These are phyloP conservation scores for Scaptomyza cyrtandrae DNA, from an alignment of 2,888 invertebrate species.

Conservation along the genomic window DNA sequence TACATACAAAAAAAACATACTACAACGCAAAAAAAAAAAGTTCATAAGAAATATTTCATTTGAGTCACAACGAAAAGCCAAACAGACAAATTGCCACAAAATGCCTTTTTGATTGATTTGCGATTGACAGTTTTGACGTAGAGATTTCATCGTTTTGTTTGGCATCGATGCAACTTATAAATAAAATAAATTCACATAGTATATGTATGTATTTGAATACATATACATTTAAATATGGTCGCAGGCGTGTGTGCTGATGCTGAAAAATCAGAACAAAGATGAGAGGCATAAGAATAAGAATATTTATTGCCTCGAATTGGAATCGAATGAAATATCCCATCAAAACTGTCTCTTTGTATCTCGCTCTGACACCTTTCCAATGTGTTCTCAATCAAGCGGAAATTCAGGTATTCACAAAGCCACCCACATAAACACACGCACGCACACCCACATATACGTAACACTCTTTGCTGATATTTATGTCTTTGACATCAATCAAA, in stretches of 20 bases:
- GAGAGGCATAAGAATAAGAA: constrained; percentile 45
- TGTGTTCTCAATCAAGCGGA: constrained; percentile 70
- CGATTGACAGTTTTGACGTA: constrained; percentile 75
- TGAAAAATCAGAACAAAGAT: constrained; percentile 40
- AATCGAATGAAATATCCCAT: constrained; percentile 76
- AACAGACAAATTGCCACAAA: constrained; percentile 44
- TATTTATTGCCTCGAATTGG: constrained; percentile 68
- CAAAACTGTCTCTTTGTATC: constrained; percentile 76
- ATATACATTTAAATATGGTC: background rate
- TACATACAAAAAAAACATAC: background rate
- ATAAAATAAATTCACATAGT: constrained; percentile 65
- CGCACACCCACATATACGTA: constrained; percentile 1
- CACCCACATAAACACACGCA: constrained; percentile 21
- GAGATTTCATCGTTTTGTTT: constrained; percentile 57
- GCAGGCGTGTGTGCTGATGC: constrained; percentile 14
- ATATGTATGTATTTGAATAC: constrained; percentile 1
- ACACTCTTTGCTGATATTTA: constrained; percentile 32
- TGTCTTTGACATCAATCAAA: constrained; percentile 73
- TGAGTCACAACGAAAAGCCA: constrained; percentile 7
- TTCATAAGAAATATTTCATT: constrained; percentile 31
- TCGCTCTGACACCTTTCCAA: constrained; percentile 67
- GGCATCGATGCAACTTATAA: constrained; percentile 60
- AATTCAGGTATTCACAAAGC: constrained; percentile 48
- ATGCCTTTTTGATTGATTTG: constrained; percentile 77
- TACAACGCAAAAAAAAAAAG: constrained; percentile 11